Conservation (phyloP, 2,113 vertebrate genomes). For the Malurus elegans region DNA sequence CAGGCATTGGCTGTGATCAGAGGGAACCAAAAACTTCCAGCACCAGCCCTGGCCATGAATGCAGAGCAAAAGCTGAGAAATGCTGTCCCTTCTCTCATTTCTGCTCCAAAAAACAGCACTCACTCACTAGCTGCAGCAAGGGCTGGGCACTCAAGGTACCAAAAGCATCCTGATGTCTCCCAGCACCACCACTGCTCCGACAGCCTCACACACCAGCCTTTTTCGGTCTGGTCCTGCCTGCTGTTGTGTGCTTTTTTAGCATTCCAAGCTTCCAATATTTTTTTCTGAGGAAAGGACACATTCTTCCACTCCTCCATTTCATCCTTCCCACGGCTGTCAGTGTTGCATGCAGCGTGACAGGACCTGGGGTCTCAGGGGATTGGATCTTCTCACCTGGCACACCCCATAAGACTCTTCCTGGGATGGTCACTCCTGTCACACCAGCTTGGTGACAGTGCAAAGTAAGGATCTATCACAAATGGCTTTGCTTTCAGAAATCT, state of each 20-base stretch:
- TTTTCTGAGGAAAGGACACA: neutral
- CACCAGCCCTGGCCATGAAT: neutral
- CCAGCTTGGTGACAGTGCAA: neutral
- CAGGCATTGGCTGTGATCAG: neutral
- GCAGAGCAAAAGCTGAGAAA: neutral
- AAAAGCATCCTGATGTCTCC: neutral
- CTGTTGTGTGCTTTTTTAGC: neutral
- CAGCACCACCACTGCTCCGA: neutral
- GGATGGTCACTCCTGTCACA: neutral
- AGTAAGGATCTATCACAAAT: neutral
- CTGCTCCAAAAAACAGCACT: neutral
- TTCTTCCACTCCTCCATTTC: neutral
- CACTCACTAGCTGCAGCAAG: neutral
- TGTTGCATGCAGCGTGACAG: neutral
- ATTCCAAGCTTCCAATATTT: neutral
- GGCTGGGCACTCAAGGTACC: neutral
- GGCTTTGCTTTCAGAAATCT: neutral
- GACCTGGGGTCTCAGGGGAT: accelerated
- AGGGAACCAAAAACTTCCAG: neutral
- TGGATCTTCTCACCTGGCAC: neutral
- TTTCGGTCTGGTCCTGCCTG: neutral
- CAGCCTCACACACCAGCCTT: neutral
- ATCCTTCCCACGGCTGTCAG: neutral
- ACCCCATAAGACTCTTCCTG: neutral
- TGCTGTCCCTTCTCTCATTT: neutral